Percentiles rank a stretch among this genome's conserved stretches.
Evolutionary conservation across 2,888 invertebrate genomes (phyloP).

Genomic region (Caenorhabditis sp.): DNA sequence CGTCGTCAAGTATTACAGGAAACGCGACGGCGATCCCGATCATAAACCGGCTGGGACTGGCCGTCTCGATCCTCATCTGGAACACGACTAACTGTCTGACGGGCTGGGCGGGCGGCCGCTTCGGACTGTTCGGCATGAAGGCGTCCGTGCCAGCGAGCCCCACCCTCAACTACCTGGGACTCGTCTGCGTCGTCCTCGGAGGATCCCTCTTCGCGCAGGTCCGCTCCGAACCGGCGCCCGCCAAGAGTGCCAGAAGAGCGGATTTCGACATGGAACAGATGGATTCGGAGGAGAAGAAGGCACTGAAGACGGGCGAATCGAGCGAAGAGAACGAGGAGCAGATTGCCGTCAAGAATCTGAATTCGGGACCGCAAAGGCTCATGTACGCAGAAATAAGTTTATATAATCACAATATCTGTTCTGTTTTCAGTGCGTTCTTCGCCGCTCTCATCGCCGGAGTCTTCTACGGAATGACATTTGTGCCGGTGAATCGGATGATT

Average conservation of each 20-base stretch:
- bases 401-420: neutral
- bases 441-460: conserved; percentile 80
- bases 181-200: conserved; percentile 73
- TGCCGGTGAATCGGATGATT: conserved; percentile 81
- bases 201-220: conserved; percentile 74
- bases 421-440: conserved; percentile 79
- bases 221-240: conserved; percentile 45
- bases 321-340: conserved; percentile 5
- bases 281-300: conserved; percentile 46
- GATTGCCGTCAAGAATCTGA: conserved; percentile 28
- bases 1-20: conserved; percentile 71
- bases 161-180: conserved; percentile 73
- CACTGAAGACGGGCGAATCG: conserved; percentile 43
- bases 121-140: conserved; percentile 74
- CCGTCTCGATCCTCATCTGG: conserved; percentile 81
- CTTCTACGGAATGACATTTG: conserved; percentile 81
- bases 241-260: conserved; percentile 14
- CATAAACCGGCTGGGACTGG: conserved; percentile 76
- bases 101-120: conserved; percentile 79
- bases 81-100: conserved; percentile 80
- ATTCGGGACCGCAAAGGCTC: conserved; percentile 43
- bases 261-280: conserved; percentile 28
- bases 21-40: conserved; percentile 81
- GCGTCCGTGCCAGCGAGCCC: conserved; percentile 65
- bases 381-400: conserved; percentile 9